These are phyloP conservation scores for Omphaloscelis lunosa DNA, from an alignment of 2,888 invertebrate genomes.

Conservation along the genomic window DNA sequence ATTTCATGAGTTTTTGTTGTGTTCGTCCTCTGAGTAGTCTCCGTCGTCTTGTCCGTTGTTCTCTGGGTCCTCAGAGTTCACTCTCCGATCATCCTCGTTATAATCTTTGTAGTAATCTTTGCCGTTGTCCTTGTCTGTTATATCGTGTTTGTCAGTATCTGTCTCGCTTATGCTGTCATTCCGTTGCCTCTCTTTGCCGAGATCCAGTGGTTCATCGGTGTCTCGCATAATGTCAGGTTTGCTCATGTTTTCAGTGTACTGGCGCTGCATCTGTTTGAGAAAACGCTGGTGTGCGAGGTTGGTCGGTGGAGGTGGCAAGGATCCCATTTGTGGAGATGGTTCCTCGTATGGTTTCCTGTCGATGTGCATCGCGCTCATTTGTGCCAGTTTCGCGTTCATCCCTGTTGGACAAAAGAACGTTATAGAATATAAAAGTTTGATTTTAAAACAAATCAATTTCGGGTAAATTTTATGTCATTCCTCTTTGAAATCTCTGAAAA, in stretches of 20 bases:
- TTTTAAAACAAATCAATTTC: background rate
- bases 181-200: slow-evolving; percentile 89
- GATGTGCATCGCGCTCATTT: slow-evolving; percentile 92
- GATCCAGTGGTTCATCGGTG: slow-evolving; percentile 89
- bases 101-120: slow-evolving; percentile 83
- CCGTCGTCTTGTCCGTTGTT: slow-evolving; percentile 84
- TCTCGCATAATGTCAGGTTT: slow-evolving; percentile 90
- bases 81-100: slow-evolving; percentile 79
- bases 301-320: slow-evolving; percentile 90
- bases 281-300: slow-evolving; percentile 91
- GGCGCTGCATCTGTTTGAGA: slow-evolving; percentile 92
- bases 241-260: slow-evolving; percentile 90
- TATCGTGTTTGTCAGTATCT: slow-evolving; percentile 89
- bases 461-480: background rate
- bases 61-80: slow-evolving; percentile 80
- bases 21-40: slow-evolving; percentile 88
- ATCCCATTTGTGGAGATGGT: slow-evolving; percentile 89
- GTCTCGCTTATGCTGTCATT: slow-evolving; percentile 83
- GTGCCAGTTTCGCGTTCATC: slow-evolving; percentile 94
- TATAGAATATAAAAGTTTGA: background rate
- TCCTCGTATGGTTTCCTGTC: slow-evolving; percentile 90
- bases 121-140: slow-evolving; percentile 86
- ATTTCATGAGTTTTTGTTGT: slow-evolving; percentile 86
- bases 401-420: slow-evolving; percentile 85
- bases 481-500: background rate